These are phyloP conservation scores for Cheirogaleus major DNA, from an alignment of 2,797 vertebrate genomes.

Conservation along the genomic window DNA sequence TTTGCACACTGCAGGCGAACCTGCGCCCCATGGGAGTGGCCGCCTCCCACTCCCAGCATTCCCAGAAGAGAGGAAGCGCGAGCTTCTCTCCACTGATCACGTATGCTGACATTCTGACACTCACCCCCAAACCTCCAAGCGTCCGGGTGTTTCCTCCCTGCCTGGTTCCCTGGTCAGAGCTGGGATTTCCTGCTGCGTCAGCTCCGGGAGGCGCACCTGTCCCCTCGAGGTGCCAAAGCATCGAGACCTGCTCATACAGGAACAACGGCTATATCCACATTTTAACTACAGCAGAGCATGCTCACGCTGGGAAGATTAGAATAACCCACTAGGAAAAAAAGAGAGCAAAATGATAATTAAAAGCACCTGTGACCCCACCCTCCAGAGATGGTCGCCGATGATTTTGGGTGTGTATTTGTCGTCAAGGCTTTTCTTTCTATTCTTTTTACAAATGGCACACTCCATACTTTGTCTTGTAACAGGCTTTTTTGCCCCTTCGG, in stretches of 20 bases:
- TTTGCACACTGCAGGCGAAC: fast-evolving
- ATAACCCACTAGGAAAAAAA: background rate
- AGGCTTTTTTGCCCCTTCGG: background rate
- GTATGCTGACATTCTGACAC: background rate
- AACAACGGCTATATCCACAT: fast-evolving
- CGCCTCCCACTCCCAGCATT: fast-evolving
- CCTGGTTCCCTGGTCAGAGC: background rate
- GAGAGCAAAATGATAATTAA: background rate
- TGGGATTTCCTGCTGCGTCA: no score
- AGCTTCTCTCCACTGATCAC: background rate
- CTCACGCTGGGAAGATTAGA: background rate
- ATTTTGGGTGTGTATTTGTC: no score
- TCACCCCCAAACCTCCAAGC: background rate
- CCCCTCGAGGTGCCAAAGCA: background rate
- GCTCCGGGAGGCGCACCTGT: no score
- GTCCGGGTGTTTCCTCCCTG: background rate
- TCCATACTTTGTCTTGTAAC: background rate
- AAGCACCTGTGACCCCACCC: background rate
- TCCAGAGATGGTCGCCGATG: background rate
- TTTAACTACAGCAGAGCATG: background rate
- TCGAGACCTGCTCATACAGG: no score
- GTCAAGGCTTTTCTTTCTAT: no score
- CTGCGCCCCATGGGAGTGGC: fast-evolving
- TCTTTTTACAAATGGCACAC: no score
- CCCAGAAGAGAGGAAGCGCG: background rate